Percentiles rank a stretch among this genome's conserved stretches.
phyloP scores from a whole-genome alignment of 2,113 vertebrate genomes.

The Rhinogobius similis region DNA sequence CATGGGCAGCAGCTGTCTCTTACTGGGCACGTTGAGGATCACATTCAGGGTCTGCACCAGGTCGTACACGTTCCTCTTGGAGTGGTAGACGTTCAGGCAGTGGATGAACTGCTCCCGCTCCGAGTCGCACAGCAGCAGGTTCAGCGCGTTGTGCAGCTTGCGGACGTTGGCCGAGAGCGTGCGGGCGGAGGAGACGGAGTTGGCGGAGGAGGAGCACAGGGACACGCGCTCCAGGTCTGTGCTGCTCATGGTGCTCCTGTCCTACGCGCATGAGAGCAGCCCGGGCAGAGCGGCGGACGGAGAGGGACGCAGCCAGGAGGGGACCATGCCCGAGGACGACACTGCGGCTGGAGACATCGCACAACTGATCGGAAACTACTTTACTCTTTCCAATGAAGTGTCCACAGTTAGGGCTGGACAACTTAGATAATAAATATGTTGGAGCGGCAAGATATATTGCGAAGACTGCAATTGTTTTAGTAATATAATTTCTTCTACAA shows the following conservation, averaged over 20 bases:
- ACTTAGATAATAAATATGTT: not conserved
- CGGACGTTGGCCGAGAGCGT: constrained; percentile 91
- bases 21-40: constrained; percentile 89
- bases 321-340: not conserved
- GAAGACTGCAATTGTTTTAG: no score
- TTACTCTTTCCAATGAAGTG: not conserved
- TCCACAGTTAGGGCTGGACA: not conserved
- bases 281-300: constrained; percentile 23
- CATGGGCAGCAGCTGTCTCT: constrained; percentile 93
- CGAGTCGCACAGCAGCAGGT: constrained; percentile 87
- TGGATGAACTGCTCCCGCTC: constrained; percentile 96
- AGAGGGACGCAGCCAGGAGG: constrained; percentile 17
- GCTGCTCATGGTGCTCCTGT: constrained; percentile 81
- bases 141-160: constrained; percentile 93
- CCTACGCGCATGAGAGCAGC: constrained; percentile 9
- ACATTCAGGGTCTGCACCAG: constrained; percentile 92
- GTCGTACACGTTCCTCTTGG: constrained; percentile 95
- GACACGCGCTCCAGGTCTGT: constrained; percentile 87
- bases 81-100: constrained; percentile 94
- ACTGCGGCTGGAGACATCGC: not conserved
- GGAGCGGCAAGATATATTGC: no score
- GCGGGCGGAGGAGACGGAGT: constrained; percentile 84
- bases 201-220: constrained; percentile 86
- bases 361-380: not conserved
- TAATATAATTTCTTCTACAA: no score